phyloP scores from a whole-genome alignment of 2,888 invertebrate genomes.

The Gasteruption jaculator region DNA sequence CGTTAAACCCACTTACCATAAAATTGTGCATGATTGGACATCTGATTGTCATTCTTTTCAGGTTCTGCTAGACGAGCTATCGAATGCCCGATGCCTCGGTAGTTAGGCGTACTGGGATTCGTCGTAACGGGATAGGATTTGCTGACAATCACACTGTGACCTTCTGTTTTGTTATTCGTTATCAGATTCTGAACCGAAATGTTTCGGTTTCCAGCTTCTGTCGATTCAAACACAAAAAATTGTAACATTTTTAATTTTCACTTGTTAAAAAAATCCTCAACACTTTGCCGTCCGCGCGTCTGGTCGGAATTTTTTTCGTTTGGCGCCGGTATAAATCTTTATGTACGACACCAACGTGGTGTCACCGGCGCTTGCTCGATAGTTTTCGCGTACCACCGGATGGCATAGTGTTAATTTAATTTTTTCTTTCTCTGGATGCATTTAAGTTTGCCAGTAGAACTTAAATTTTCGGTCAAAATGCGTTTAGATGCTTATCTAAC shows the following conservation, averaged over 20 bases:
- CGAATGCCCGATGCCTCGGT: slow-evolving; percentile 42
- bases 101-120: slow-evolving; percentile 41
- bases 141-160: slow-evolving; percentile 59
- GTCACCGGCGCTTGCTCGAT: too few relatives aligned
- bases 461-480: too few relatives aligned
- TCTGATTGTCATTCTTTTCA: slow-evolving; percentile 38
- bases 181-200: slow-evolving; percentile 40
- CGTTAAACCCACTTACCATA: slow-evolving; percentile 33
- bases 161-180: slow-evolving; percentile 43
- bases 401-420: too few relatives aligned
- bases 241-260: background rate
- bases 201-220: slow-evolving; percentile 41
- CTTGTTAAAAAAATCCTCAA: too few relatives aligned
- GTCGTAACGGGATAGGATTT: slow-evolving; percentile 48
- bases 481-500: too few relatives aligned
- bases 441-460: too few relatives aligned
- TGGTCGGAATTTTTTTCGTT: too few relatives aligned
- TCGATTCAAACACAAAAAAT: slow-evolving; percentile 3
- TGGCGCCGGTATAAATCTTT: too few relatives aligned
- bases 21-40: slow-evolving; percentile 40
- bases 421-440: too few relatives aligned
- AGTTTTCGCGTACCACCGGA: too few relatives aligned
- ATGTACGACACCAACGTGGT: too few relatives aligned
- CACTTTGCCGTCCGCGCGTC: too few relatives aligned
- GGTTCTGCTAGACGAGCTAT: slow-evolving; percentile 42